Percentiles rank a stretch among this genome's conserved stretches.
Conservation (phyloP, 1,140 invertebrate species). For the Palaemon carinicauda region DNA sequence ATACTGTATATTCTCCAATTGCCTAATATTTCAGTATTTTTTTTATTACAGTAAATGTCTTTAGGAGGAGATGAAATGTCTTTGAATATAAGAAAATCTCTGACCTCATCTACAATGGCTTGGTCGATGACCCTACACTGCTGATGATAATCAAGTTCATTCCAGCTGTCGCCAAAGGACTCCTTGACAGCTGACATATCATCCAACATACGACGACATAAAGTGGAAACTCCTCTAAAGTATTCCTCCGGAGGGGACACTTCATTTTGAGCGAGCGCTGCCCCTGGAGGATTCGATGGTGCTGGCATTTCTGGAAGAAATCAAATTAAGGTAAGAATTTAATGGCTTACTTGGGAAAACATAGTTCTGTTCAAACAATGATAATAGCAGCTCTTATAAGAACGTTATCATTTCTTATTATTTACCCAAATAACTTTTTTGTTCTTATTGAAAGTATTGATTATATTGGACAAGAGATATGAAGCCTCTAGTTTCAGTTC, state of each 20-base stretch:
- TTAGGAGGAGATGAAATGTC: background rate
- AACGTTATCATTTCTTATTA: too few relatives aligned
- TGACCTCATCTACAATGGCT: slow-evolving; percentile 78
- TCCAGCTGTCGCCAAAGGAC: slow-evolving; percentile 77
- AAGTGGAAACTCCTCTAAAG: slow-evolving; percentile 56
- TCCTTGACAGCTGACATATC: slow-evolving; percentile 75
- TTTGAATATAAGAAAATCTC: slow-evolving; percentile 61
- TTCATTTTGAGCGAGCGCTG: background rate
- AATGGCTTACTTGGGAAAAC: too few relatives aligned
- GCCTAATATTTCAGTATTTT: too few relatives aligned
- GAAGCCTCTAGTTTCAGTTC: too few relatives aligned
- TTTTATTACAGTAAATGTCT: background rate
- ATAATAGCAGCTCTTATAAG: too few relatives aligned
- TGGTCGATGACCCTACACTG: slow-evolving; percentile 78
- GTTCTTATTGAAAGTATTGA: too few relatives aligned
- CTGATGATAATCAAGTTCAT: slow-evolving; percentile 73
- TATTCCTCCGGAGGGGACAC: slow-evolving; percentile 56
- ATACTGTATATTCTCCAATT: too few relatives aligned
- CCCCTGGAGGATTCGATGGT: background rate
- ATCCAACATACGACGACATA: slow-evolving; percentile 62
- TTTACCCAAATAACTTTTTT: too few relatives aligned
- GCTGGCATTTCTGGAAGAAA: background rate
- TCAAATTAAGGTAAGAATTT: background rate
- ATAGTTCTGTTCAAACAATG: too few relatives aligned
- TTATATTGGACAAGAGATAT: too few relatives aligned